Base-by-base conservation (phyloP, 2,113 vertebrate genomes). In the Podocnemis expansa region DNA sequence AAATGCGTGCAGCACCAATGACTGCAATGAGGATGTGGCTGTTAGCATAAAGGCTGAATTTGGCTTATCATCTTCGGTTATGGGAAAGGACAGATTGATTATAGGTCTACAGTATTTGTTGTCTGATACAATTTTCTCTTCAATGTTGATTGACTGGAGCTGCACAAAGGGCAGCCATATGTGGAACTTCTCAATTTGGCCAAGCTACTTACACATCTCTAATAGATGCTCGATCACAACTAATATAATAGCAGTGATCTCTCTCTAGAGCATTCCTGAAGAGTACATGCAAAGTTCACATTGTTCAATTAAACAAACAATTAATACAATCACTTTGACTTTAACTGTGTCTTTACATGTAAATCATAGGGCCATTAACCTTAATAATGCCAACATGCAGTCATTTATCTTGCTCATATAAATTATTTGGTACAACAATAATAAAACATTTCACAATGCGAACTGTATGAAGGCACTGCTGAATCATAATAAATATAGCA, bases 351-450 rank as follows among this genome's bases (percentile, higher is more conserved):
- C 73, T 96, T 89, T 87, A 75, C 89, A 96, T 96, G 60, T 97
- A 98, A 98, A 97, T 97, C 95, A 94, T 91, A 63, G 82, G 87
- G 78, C 82, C 89, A 96, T 97, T 97, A 97, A 94, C 91, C 91
- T 95, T 97, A 97, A 96, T 83, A 95, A 96, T 96, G 25, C 22
- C 81, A 96, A 87, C 73, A 82, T 93, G 83, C 79, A 94, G 87
- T 95, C 89, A 97, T 85, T 93, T 89, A 83, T 94, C 88, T 96
- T 76, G 82, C 34, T 96, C 73, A 22, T 90, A 31, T 93, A 91
- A 84, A 93, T 85, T 94, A 78, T 91, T 97, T 93, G 58, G 58
- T 93, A 22, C 80, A 93, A 88, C 75, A 95, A 88, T 89, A 97
- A 84, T 70, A 82, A 89, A 92, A 49, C 78, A 73, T 8, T 93